Conservation (phyloP, 2,888 invertebrate species). For the Actias luna region DNA sequence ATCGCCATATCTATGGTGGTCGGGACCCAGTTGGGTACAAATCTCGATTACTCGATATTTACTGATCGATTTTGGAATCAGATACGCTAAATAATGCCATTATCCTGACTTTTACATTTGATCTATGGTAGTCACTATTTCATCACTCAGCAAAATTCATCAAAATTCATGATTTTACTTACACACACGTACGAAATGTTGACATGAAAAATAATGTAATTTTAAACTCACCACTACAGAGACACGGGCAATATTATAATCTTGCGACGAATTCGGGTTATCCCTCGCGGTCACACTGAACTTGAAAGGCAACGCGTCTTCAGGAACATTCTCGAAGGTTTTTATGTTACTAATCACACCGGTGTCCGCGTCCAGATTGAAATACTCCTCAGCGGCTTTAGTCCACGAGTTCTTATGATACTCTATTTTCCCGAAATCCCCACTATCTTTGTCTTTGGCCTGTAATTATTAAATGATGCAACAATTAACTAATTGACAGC, state of each 20-base stretch:
- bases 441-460: constrained; percentile 93
- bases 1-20: too few relatives aligned
- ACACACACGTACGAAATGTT: too few relatives aligned
- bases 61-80: too few relatives aligned
- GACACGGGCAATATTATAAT: constrained; percentile 84
- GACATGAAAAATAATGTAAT: background rate
- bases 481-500: background rate
- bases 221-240: constrained; percentile 84
- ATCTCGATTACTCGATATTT: too few relatives aligned
- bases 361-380: constrained; percentile 86
- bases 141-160: too few relatives aligned
- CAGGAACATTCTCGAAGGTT: constrained; percentile 85
- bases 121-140: too few relatives aligned
- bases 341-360: constrained; percentile 89
- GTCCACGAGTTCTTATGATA: constrained; percentile 83
- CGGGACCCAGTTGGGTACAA: too few relatives aligned
- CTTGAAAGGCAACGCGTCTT: constrained; percentile 85
- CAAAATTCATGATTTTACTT: too few relatives aligned
- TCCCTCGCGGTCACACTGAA: constrained; percentile 88
- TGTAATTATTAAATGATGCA: constrained; percentile 41
- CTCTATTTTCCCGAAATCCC: constrained; percentile 89
- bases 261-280: constrained; percentile 84
- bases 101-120: too few relatives aligned
- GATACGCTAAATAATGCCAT: too few relatives aligned
- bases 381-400: constrained; percentile 83